Evolutionary conservation across 2,888 invertebrate genomes (phyloP), one percentile per base, ranked within the genome.

Genomic region (Sesia apiformis): DNA sequence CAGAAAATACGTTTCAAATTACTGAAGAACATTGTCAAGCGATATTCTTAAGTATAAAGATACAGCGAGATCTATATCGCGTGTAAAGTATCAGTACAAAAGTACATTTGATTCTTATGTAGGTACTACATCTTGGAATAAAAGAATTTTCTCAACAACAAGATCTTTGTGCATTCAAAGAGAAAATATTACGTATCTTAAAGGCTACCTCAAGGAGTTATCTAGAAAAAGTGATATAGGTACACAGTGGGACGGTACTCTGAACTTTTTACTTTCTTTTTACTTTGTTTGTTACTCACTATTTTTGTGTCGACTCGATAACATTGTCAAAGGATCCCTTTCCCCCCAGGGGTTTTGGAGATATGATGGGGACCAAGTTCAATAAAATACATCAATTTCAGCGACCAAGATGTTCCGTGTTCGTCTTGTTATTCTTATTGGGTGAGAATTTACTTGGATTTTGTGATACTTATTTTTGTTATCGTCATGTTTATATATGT

Each of bases 301-400:
- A 74, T 77, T 75, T 76, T 76, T 72, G 69, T 66, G 64, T 66
- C 61, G 62, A 65, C 68, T 69, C 67, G 72, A 76, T 76, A 80
- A 79, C 74, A 72, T 69, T 75, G 74, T 73, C 73, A 71, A 67
- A 75, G 72, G 68, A 73, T 66, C 63, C 69, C 70, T 66, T 50
- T 67, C 70, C 73, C 73, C 67, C 46, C 58, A 23, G 50, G 74
- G 74, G 69, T 73, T 70, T 66, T 64, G 62, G 63, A 70, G 70
- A 76, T 75, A 76, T 68, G 72, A 72, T 67, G 70, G 72, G 73
- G 74, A 69, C 76, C 70, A 74, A 74, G 74, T 75, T 80, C 69
- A 75, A 76, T 70, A 71, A 76, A 74, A 72, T 70, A 71, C 46
- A 46, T 46, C 46, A 46, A 46, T 46, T 43, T 43, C 7, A 8